These are phyloP conservation scores for Cladopsammia gracilis DNA, from an alignment of 64 coral and sea anemone genomes.

Conservation along the genomic window DNA sequence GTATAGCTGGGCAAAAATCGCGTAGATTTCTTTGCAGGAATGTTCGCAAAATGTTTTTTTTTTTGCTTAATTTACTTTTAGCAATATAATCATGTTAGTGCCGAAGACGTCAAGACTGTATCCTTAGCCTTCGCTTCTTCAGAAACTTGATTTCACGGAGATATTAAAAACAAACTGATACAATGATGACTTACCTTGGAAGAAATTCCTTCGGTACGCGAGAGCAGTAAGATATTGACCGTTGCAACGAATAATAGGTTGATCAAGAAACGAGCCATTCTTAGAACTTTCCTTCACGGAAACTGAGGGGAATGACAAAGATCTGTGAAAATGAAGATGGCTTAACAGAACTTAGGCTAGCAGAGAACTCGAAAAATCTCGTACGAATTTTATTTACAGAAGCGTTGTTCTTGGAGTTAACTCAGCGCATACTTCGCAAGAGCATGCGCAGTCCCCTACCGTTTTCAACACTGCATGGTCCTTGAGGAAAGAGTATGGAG, in stretches of 20 bases:
- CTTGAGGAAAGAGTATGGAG: too few species aligned
- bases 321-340: not conserved
- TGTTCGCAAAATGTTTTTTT: too few species aligned
- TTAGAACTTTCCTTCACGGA: not conserved
- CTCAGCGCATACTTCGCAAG: not conserved
- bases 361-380: not conserved
- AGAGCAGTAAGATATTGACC: not conserved
- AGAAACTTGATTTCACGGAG: too few species aligned
- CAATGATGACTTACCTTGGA: not conserved
- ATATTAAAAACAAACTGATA: too few species aligned
- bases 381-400: not conserved
- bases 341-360: not conserved
- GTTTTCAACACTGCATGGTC: too few species aligned
- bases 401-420: not conserved
- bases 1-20: too few species aligned
- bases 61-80: too few species aligned
- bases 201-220: not conserved
- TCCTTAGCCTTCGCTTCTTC: too few species aligned
- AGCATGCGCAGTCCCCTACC: too few species aligned
- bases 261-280: not conserved
- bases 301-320: not conserved
- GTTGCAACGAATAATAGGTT: not conserved
- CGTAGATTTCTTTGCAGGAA: too few species aligned
- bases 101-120: too few species aligned
- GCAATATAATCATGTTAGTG: too few species aligned